Evolutionary conservation across 2,113 vertebrate species (phyloP).

Genomic region (Leucopsar rothschildi): DNA sequence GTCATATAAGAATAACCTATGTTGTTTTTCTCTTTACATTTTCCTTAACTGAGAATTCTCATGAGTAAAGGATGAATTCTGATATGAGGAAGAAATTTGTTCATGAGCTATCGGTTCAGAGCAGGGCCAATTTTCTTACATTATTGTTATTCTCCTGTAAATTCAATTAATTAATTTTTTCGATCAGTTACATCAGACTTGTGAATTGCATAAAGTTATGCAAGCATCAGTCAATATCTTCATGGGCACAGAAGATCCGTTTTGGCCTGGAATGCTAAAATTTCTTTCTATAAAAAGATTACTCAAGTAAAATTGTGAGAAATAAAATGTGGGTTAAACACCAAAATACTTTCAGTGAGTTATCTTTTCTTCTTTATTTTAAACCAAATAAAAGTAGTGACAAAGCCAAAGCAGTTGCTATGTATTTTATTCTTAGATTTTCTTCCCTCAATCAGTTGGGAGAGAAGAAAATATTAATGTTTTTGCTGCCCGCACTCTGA

Average conservation of each 20-base stretch:
- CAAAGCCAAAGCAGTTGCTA: background rate
- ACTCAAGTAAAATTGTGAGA: background rate
- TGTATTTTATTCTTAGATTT: background rate
- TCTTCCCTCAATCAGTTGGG: background rate
- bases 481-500: background rate
- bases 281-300: background rate
- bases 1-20: background rate
- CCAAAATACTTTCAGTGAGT: background rate
- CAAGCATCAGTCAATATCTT: background rate
- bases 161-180: background rate
- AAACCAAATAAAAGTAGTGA: background rate
- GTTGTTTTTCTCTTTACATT: background rate
- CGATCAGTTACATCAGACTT: background rate
- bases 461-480: background rate
- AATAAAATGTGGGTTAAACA: rapidly evolving
- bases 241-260: background rate
- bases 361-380: background rate
- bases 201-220: background rate
- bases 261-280: background rate
- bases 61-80: background rate
- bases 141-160: background rate
- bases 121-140: background rate
- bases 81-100: background rate
- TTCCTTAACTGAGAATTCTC: background rate
- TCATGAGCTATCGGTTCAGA: background rate